Evolutionary conservation across 2,888 invertebrate species (phyloP).

Genomic region (Sesamia inferens): DNA sequence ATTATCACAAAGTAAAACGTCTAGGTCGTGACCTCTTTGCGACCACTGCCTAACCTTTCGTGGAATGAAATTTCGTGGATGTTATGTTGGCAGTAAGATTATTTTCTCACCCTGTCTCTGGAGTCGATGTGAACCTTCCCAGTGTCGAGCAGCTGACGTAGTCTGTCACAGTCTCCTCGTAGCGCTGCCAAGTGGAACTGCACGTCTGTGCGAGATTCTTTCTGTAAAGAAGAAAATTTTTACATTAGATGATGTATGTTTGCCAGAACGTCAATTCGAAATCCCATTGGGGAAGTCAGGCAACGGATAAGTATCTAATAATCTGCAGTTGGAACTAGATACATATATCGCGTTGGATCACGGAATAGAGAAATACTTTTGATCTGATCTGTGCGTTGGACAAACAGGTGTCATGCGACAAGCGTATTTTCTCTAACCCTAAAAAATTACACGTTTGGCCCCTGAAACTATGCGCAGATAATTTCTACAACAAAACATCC

Average conservation of each 20-base stretch:
- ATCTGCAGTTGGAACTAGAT: background rate
- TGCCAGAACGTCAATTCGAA: background rate
- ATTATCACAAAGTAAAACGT: background rate
- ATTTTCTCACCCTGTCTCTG: slow-evolving; percentile 95
- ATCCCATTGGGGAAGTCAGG: background rate
- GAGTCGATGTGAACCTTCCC: slow-evolving; percentile 99
- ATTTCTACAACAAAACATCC: slow-evolving; percentile 22
- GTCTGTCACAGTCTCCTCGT: slow-evolving; percentile 94
- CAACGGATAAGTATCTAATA: background rate
- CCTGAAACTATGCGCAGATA: background rate
- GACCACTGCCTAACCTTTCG: background rate
- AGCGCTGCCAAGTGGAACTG: slow-evolving; percentile 97
- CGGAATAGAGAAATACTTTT: no score
- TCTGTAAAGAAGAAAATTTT: slow-evolving; percentile 88
- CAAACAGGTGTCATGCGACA: background rate
- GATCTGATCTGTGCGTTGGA: no score
- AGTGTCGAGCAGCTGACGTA: slow-evolving; percentile 95
- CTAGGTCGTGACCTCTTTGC: background rate
- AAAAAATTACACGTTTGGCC: background rate
- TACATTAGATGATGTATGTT: background rate
- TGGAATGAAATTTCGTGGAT: no score
- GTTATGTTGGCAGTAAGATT: background rate
- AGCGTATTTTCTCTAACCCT: background rate
- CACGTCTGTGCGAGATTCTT: slow-evolving; percentile 97
- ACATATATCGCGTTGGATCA: background rate